Conservation (phyloP, 2,797 vertebrate species). For the Arremon brunneinucha region DNA sequence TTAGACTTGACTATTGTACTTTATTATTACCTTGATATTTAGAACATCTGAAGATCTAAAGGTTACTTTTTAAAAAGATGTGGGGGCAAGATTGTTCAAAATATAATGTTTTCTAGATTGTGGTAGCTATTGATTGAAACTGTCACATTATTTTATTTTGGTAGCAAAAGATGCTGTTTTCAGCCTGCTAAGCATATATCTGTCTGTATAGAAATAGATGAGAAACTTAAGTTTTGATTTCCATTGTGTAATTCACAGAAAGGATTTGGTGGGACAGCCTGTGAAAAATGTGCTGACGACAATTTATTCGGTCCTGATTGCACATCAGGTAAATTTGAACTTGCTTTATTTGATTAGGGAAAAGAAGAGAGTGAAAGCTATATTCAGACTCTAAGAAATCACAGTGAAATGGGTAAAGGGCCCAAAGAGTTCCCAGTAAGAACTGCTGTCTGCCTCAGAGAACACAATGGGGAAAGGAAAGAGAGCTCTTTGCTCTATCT, state of each 20-base stretch:
- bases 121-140: not conserved
- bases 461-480: not conserved
- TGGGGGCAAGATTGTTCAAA: not conserved
- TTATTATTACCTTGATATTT: not conserved
- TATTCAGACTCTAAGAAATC: not conserved
- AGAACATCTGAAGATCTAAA: not conserved
- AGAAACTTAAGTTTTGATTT: not conserved
- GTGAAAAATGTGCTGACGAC: slow-evolving; percentile 80
- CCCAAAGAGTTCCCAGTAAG: not conserved
- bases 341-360: not conserved
- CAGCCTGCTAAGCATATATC: not conserved
- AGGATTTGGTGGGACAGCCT: slow-evolving; percentile 81
- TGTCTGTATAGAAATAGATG: not conserved
- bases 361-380: not conserved
- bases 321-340: slow-evolving; percentile 72
- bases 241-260: slow-evolving; percentile 65
- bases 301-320: slow-evolving; percentile 79
- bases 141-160: not conserved
- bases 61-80: rapidly evolving
- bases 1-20: not conserved
- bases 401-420: not conserved
- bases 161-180: not conserved
- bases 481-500: not conserved
- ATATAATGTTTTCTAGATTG: not conserved
- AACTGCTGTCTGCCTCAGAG: not conserved